Evolutionary conservation across 2,113 vertebrate genomes (phyloP), one percentile per base, ranked within the genome.

Genomic region (Coptodon rendalli): DNA sequence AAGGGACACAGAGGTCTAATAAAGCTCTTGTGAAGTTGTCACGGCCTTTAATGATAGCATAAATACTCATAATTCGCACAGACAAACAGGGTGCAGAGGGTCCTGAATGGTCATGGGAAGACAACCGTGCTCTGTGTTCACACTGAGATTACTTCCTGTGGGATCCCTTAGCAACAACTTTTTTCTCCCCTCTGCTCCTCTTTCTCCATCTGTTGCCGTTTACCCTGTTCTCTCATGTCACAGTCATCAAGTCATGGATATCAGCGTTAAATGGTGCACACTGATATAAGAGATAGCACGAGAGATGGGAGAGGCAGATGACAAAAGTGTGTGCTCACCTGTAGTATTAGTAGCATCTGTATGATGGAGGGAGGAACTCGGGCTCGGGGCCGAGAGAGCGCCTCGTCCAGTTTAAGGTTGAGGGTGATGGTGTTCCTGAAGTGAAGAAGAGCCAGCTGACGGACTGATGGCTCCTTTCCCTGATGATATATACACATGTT

Each of bases 381-480:
- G 43, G 98, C 98, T 4, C 97, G 97, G 29, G 97, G 94, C 6
- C 97, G 97, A 59, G 97, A 96, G 84, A 98, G 93, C 2, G 98
- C 98, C 22, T 98, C 98, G 45, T 98, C 98, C 89, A 99, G 93
- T 92, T 97, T 98, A 88, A 99, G 96, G 83, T 99, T 98, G 57
- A 99, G 97, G 43, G 98, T 94, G 94, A 99, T 98, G 89, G 98
- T 97, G 90, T 98, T 97, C 85, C 98, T 97, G 86, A 99, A 99
- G 93, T 98, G 98, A 88, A 99, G 96, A 84, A 99, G 96, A 73
- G 98, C 97, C 92, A 99, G 89, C 87, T 99, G 98, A 7, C 98
- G 97, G 86, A 98, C 97, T 0, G 97, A 96, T 1, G 95, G 95
- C 89, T 96, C 95, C 73, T 96, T 96, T 31, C 95, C 94, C 95